phyloP scores from a whole-genome alignment of 2,113 vertebrate genomes.

The Crotalus tigris region DNA sequence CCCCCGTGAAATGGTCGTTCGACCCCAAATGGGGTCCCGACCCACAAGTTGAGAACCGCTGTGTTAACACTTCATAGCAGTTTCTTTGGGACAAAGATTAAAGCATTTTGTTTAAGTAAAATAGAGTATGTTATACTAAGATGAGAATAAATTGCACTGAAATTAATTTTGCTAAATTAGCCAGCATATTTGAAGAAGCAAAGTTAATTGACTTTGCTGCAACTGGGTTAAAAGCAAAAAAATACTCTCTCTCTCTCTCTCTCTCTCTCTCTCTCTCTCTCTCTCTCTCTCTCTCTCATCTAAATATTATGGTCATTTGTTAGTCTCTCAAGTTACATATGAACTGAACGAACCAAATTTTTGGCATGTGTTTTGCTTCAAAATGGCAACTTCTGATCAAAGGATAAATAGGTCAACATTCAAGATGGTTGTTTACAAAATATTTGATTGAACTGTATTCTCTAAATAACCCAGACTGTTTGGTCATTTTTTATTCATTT shows the following conservation, averaged over 20 bases:
- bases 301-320: background rate
- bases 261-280: background rate
- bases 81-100: background rate
- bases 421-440: background rate
- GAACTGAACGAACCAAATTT: background rate
- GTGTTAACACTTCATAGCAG: background rate
- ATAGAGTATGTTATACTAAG: background rate
- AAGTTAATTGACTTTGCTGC: background rate
- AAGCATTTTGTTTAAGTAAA: background rate
- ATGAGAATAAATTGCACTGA: background rate
- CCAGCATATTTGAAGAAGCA: background rate
- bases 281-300: background rate
- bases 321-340: background rate
- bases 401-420: background rate
- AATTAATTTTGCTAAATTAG: background rate
- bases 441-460: background rate
- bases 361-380: background rate
- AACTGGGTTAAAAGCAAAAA: background rate
- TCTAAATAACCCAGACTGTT: background rate
- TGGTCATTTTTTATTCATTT: background rate
- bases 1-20: too few relatives aligned
- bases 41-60: too few relatives aligned
- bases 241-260: background rate
- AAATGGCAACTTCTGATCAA: background rate
- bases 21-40: too few relatives aligned